Percentiles rank a stretch among this genome's conserved stretches.
Conservation (phyloP, 2,888 invertebrate species). For the Hipparchia sbordonii region DNA sequence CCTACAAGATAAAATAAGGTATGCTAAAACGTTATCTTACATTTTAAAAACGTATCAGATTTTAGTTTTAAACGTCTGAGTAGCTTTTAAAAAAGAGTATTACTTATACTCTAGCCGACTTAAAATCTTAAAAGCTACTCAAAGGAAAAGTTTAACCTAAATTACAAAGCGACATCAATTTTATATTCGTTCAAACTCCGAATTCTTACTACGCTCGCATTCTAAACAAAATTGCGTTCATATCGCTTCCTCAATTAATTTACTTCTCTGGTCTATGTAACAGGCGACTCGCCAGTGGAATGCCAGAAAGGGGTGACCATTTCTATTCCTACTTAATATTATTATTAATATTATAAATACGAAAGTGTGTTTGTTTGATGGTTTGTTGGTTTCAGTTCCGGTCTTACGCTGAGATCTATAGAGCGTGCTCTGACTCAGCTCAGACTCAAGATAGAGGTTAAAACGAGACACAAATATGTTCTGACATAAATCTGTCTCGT, state of each 20-base stretch:
- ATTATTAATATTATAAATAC: no score
- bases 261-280: constrained; percentile 46
- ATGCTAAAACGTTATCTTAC: neutral
- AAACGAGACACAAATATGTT: no score
- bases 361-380: no score
- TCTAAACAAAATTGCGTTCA: constrained; percentile 40
- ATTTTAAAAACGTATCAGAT: neutral
- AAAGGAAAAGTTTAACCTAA: constrained; percentile 19
- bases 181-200: constrained; percentile 25
- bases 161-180: constrained; percentile 20
- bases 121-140: constrained; percentile 4
- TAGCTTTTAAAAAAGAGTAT: neutral
- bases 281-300: constrained; percentile 62
- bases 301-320: constrained; percentile 24
- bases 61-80: neutral
- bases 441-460: no score
- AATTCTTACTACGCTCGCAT: constrained; percentile 40
- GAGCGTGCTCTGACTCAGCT: no score
- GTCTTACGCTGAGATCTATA: no score
- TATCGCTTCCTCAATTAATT: constrained; percentile 46
- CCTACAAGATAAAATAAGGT: neutral
- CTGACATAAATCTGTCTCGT: no score
- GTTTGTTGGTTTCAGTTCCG: no score
- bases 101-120: neutral
- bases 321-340: no score